A percentile compares a stretch with the other conserved stretches of the same genome.
phyloP scores from a whole-genome alignment of 2,113 vertebrate species.

The human region GRCh38 chr4:45935501-45936000 shows the following conservation, averaged over 20 bases:
- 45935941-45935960: too few relatives aligned
- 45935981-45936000: too few relatives aligned
- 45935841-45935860: too few relatives aligned
- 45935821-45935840: neutral
- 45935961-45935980: too few relatives aligned
- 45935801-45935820: constrained; percentile 26
- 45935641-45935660: neutral
- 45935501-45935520: neutral
- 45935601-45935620: neutral
- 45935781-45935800: neutral
- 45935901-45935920: too few relatives aligned
- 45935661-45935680: neutral
- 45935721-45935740: neutral
- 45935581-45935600: neutral
- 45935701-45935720: constrained; percentile 27
- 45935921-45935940: too few relatives aligned
- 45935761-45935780: constrained; percentile 26
- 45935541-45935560: neutral
- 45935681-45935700: constrained; percentile 41
- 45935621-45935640: neutral
- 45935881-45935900: too few relatives aligned
- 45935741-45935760: constrained; percentile 48
- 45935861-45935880: too few relatives aligned
- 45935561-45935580: neutral
- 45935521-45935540: neutral